These are phyloP conservation scores for Danio rerio DNA, from an alignment of 2,113 vertebrate genomes.

Conservation along the genomic window GRCz12tu NC_133184.1:37858001-37858500, in stretches of 20 bases:
- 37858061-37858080: neutral
- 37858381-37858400: conserved; percentile 68
- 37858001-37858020: neutral
- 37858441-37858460: conserved; percentile 70
- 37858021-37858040: conserved; percentile 10
- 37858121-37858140: conserved; percentile 42
- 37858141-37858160: conserved; percentile 45
- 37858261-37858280: conserved; percentile 56
- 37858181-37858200: conserved; percentile 54
- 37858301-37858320: conserved; percentile 67
- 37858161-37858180: conserved; percentile 54
- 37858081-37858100: neutral
- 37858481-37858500: conserved; percentile 68
- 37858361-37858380: conserved; percentile 65
- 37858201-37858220: conserved; percentile 57
- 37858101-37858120: conserved; percentile 43
- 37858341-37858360: conserved; percentile 53
- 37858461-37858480: conserved; percentile 77
- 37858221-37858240: conserved; percentile 59
- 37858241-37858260: conserved; percentile 54
- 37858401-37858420: conserved; percentile 72
- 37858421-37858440: conserved; percentile 68
- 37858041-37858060: conserved; percentile 7
- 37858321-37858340: conserved; percentile 59
- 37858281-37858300: conserved; percentile 57